Base-by-base conservation (phyloP, 2,113 vertebrate species). In the Anas platyrhynchos region DNA sequence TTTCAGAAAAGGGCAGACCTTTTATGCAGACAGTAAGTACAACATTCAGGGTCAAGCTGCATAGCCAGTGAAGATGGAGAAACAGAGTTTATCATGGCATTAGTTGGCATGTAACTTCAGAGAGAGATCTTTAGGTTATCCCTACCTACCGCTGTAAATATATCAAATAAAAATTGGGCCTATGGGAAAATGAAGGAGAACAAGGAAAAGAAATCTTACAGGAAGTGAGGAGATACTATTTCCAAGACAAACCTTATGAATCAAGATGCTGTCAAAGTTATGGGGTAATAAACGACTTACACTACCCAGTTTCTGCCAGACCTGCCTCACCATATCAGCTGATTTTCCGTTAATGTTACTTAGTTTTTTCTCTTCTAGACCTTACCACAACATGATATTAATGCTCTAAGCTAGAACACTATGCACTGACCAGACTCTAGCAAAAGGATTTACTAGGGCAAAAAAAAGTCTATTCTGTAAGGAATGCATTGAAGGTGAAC, bases 361-460 rank as follows among this genome's bases (percentile, higher is more conserved):
- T 9, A 31, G 5, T 32, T 89, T 27, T 32, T 89, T 27, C 11
- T 77, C 6, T 52, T 81, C 23, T 44, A 26, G 7, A 11, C 43
- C 31, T 15, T 31, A 7, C 7, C 71, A 8, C 11, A 29, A 36
- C 10, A 27, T 9, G 21, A 22, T 23, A 84, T 32, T 20, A 36
- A 6, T 7, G 5, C 16, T 8, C 16, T 8, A 56, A 73, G 9
- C 11, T 0, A 43, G 4, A 74, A 13, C 4, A 12, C 7, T 58
- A 5, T 34, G 6, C 6, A 29, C 5, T 73, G 36, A 65, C 7
- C 3, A 78, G 8, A 50, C 21, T 1, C 0, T 5, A 54, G 29
- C 16, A 75, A 71, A 69, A 21, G 2, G 4, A 13, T 44, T 32
- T 36, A 5, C 7, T 2, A 55, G 9, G 46, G 9, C 36, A 86